A percentile compares a stretch with the other conserved stretches of the same genome.
Conservation (phyloP, 2,797 vertebrate genomes). For the Lacerta agilis region DNA sequence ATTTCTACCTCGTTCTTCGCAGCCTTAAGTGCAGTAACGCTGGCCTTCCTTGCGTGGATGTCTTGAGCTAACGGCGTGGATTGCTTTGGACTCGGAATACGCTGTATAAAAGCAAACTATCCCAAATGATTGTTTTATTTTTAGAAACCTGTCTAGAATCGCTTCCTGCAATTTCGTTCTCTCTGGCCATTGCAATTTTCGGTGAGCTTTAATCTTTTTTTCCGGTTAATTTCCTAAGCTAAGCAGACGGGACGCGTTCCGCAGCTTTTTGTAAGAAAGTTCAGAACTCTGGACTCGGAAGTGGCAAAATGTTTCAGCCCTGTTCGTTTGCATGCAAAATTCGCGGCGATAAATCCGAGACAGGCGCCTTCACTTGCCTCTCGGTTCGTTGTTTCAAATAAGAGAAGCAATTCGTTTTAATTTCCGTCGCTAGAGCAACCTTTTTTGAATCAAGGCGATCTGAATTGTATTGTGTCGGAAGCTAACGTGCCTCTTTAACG, state of each 20-base stretch:
- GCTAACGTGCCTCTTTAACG: not conserved
- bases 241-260: too few relatives aligned
- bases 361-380: not conserved
- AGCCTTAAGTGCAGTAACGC: not conserved
- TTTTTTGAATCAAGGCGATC: not conserved
- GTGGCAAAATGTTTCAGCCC: too few relatives aligned
- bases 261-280: not conserved
- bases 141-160: too few relatives aligned
- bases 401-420: not conserved
- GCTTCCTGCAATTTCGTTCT: not conserved
- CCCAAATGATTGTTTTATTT: not conserved
- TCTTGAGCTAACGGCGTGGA: too few relatives aligned
- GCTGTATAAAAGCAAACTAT: not conserved
- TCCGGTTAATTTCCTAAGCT: not conserved
- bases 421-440: not conserved
- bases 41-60: not conserved
- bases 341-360: not conserved
- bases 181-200: not conserved
- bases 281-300: not conserved
- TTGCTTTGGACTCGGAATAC: not conserved
- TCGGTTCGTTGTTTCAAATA: not conserved
- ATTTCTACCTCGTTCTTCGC: not conserved
- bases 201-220: not conserved
- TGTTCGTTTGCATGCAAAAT: not conserved
- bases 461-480: not conserved